These are phyloP conservation scores for Sylvilagus bachmani DNA, from an alignment of 2,113 vertebrate species.

Conservation along the genomic window DNA sequence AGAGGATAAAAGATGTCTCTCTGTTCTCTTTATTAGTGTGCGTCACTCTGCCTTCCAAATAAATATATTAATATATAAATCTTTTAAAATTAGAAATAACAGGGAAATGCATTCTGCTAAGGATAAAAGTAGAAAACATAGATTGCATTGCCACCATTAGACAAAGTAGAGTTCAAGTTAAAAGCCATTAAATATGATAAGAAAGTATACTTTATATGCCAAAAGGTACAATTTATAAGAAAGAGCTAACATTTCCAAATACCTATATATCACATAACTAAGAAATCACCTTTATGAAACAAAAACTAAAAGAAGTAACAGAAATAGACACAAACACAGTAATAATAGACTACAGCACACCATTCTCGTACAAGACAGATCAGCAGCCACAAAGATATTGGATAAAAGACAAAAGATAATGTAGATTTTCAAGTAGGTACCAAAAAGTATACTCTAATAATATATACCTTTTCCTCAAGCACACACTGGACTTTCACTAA, in stretches of 20 bases:
- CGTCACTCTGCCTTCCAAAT: too few species aligned
- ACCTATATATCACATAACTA: neutral
- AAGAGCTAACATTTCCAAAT: neutral
- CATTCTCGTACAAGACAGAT: neutral
- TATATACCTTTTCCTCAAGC: neutral
- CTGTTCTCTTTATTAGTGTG: too few species aligned
- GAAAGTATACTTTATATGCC: too few species aligned
- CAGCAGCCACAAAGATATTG: neutral
- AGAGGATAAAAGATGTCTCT: too few species aligned
- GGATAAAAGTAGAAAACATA: neutral
- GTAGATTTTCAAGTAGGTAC: neutral
- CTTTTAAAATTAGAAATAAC: too few species aligned
- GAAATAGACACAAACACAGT: neutral
- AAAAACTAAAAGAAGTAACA: neutral
- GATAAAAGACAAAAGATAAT: neutral
- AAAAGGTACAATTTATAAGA: neutral
- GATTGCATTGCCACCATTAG: neutral
- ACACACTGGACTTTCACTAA: neutral
- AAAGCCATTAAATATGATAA: neutral
- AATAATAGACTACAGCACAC: neutral
- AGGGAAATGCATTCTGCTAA: too few species aligned
- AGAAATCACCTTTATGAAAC: neutral
- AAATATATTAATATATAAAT: too few species aligned
- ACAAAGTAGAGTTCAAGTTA: neutral
- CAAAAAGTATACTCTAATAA: neutral